Conservation (phyloP, 2,888 invertebrate genomes). For the Biston betularia region DNA sequence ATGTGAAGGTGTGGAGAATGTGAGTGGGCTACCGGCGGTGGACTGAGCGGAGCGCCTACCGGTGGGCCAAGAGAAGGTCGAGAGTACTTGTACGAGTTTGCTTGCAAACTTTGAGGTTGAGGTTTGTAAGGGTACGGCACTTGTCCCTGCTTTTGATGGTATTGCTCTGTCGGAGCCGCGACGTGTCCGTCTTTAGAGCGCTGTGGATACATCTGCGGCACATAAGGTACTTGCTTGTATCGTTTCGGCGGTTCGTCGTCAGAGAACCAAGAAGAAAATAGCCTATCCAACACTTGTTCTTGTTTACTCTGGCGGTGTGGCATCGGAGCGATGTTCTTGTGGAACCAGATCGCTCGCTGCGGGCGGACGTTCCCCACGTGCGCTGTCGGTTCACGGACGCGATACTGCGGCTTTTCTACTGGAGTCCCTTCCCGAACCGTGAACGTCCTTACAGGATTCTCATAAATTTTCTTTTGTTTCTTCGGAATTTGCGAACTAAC, state of each 20-base stretch:
- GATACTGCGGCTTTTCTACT: constrained; percentile 58
- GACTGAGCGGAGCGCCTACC: constrained; percentile 41
- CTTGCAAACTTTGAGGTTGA: constrained; percentile 35
- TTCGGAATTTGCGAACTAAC: constrained; percentile 84
- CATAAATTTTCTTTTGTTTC: constrained; percentile 76
- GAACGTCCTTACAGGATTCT: constrained; percentile 87
- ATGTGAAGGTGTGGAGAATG: constrained; percentile 59
- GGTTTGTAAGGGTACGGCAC: constrained; percentile 65
- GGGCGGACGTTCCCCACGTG: constrained; percentile 57
- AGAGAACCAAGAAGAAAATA: constrained; percentile 75
- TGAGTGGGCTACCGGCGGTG: constrained; percentile 53
- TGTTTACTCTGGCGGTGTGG: constrained; percentile 56
- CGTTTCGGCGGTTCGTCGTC: constrained; percentile 63
- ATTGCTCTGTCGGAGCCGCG: constrained; percentile 56
- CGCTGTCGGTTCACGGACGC: constrained; percentile 46
- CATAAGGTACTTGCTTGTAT: constrained; percentile 56
- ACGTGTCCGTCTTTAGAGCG: constrained; percentile 65
- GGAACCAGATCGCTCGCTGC: constrained; percentile 74
- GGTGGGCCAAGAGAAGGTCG: constrained; percentile 60
- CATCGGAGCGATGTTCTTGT: constrained; percentile 69
- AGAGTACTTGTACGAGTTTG: constrained; percentile 55
- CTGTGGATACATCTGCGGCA: constrained; percentile 54
- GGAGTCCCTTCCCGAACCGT: constrained; percentile 83
- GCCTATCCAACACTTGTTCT: constrained; percentile 69
- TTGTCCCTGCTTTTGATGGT: constrained; percentile 61